Evolutionary conservation across 2,888 invertebrate genomes (phyloP).

Genomic region (Hydropsyche betteni): DNA sequence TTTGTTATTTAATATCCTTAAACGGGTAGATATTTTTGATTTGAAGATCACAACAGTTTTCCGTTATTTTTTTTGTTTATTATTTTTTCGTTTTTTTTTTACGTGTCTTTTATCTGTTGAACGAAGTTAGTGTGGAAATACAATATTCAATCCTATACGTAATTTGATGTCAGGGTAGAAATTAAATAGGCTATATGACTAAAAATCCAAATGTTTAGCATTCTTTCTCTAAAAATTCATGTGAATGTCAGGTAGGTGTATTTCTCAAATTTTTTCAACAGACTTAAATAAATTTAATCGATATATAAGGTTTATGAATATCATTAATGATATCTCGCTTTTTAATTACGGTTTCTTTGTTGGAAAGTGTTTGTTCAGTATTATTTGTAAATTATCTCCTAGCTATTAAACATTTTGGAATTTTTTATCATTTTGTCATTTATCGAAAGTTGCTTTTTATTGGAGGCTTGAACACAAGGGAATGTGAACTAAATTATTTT

Average conservation of each 20-base stretch:
- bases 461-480: constrained; percentile 28
- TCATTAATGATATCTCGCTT: no score
- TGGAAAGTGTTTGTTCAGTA: constrained; percentile 8
- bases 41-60: constrained; percentile 8
- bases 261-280: constrained; percentile 23
- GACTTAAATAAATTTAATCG: constrained; percentile 19
- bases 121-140: constrained; percentile 32
- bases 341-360: no score
- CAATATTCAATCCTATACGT: constrained; percentile 78
- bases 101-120: constrained; percentile 3
- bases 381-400: constrained; percentile 15
- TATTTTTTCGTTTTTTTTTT: constrained; percentile 3
- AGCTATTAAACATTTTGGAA: constrained; percentile 16
- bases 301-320: no score
- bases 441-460: background rate
- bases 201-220: constrained; percentile 37
- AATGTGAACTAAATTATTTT: constrained; percentile 23
- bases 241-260: constrained; percentile 20
- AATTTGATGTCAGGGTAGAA: constrained; percentile 88
- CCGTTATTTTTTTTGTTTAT: background rate
- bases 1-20: constrained; percentile 9
- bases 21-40: constrained; percentile 4
- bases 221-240: constrained; percentile 36
- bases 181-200: constrained; percentile 52
- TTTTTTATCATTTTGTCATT: background rate